Evolutionary conservation across 2,797 vertebrate genomes (phyloP).

Genomic region (Crocodylus rhombifer): DNA sequence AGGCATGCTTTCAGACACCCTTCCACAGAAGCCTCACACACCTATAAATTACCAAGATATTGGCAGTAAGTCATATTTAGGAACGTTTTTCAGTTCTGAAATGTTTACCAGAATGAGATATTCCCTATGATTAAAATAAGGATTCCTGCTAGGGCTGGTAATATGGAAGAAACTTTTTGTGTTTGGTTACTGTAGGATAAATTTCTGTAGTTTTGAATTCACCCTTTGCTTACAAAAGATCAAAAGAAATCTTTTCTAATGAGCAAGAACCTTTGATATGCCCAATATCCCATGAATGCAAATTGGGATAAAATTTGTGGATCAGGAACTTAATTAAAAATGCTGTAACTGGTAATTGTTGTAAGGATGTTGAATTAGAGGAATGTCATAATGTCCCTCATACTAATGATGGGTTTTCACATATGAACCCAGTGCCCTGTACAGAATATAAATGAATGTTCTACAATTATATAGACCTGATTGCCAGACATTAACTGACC

Average conservation of each 20-base stretch:
- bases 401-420: background rate
- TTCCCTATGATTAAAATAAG: background rate
- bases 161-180: background rate
- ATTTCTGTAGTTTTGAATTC: background rate
- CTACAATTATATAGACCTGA: background rate
- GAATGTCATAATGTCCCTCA: background rate
- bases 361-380: background rate
- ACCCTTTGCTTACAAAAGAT: background rate
- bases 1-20: background rate
- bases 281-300: background rate
- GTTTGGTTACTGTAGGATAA: background rate
- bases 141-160: background rate
- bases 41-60: background rate
- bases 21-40: background rate
- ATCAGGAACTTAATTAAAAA: slow-evolving; percentile 26
- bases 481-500: background rate
- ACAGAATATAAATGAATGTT: background rate
- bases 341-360: background rate
- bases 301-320: background rate
- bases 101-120: background rate
- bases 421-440: background rate
- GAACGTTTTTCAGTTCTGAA: background rate
- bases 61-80: background rate
- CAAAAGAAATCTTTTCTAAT: slow-evolving; percentile 3
- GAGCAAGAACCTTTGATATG: background rate